A percentile compares a stretch with the other conserved stretches of the same genome.
phyloP scores from a whole-genome alignment of 1,140 invertebrate species.

The Luehdorfia chinensis region DNA sequence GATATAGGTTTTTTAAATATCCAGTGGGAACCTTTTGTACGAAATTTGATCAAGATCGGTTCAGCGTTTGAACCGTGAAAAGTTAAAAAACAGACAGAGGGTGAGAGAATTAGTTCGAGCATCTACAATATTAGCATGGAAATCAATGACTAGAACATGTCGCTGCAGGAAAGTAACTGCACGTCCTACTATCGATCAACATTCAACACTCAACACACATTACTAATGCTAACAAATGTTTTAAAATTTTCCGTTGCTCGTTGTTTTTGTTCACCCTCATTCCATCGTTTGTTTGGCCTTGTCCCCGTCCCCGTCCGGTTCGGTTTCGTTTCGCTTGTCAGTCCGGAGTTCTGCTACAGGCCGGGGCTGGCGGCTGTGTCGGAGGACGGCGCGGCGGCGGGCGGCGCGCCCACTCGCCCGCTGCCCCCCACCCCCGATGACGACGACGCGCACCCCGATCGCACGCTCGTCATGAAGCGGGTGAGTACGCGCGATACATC shows the following conservation, averaged over 20 bases:
- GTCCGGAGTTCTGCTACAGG: constrained; percentile 93
- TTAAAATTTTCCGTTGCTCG: constrained; percentile 37
- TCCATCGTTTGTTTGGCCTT: constrained; percentile 21
- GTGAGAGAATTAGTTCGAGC: too few relatives aligned
- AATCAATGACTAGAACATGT: too few relatives aligned
- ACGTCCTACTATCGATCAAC: too few relatives aligned
- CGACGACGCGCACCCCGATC: constrained; percentile 88
- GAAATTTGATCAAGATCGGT: too few relatives aligned
- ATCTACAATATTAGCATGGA: too few relatives aligned
- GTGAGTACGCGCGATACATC: constrained; percentile 78
- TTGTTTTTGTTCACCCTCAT: constrained; percentile 27
- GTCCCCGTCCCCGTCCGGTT: constrained; percentile 38
- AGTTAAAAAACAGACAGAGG: too few relatives aligned
- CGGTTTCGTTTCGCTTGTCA: constrained; percentile 68
- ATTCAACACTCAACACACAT: too few relatives aligned
- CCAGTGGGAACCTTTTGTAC: too few relatives aligned
- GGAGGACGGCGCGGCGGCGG: constrained; percentile 62
- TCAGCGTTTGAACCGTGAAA: too few relatives aligned
- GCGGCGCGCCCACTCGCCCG: constrained; percentile 92
- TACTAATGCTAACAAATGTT: constrained; percentile 8
- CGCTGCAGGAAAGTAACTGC: too few relatives aligned
- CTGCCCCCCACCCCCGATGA: constrained; percentile 96
- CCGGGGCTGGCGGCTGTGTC: constrained; percentile 80
- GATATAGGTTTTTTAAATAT: too few relatives aligned
- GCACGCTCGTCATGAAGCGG: constrained; percentile 93